Conservation (phyloP, 2,113 vertebrate genomes). For the Rhabdornis inornatus region DNA sequence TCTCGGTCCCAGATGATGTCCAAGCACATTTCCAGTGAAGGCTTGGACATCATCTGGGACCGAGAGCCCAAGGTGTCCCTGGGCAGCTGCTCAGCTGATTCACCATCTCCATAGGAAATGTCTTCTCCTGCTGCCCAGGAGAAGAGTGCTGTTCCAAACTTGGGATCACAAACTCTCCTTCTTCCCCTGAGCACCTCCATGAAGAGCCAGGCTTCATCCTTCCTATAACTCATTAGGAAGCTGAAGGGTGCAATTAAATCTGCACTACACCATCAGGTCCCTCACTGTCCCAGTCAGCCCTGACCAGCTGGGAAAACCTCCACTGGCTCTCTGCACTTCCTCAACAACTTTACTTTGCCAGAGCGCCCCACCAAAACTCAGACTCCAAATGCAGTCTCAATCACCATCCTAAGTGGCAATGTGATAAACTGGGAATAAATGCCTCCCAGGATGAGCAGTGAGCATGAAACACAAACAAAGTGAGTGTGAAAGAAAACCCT, state of each 20-base stretch:
- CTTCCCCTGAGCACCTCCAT: background rate
- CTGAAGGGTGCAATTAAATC: background rate
- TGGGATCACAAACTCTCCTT: background rate
- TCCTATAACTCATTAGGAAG: background rate
- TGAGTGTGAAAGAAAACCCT: background rate
- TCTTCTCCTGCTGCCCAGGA: background rate
- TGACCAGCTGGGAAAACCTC: background rate
- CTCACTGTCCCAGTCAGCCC: background rate
- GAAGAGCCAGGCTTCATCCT: background rate
- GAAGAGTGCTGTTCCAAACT: background rate
- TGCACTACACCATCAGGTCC: background rate
- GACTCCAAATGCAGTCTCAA: background rate
- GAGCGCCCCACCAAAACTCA: background rate
- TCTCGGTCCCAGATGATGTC: too few species aligned
- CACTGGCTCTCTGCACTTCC: background rate
- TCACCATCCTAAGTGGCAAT: accelerated
- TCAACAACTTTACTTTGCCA: background rate
- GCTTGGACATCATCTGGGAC: background rate
- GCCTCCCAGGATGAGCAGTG: accelerated
- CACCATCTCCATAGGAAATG: background rate
- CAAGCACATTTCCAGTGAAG: too few species aligned
- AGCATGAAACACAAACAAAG: background rate
- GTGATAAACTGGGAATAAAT: background rate
- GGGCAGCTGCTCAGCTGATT: background rate
- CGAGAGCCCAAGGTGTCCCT: background rate